Evolutionary conservation across 2,797 vertebrate genomes (phyloP), one percentile per base, ranked within the genome.

Genomic region (Mus caroli): DNA sequence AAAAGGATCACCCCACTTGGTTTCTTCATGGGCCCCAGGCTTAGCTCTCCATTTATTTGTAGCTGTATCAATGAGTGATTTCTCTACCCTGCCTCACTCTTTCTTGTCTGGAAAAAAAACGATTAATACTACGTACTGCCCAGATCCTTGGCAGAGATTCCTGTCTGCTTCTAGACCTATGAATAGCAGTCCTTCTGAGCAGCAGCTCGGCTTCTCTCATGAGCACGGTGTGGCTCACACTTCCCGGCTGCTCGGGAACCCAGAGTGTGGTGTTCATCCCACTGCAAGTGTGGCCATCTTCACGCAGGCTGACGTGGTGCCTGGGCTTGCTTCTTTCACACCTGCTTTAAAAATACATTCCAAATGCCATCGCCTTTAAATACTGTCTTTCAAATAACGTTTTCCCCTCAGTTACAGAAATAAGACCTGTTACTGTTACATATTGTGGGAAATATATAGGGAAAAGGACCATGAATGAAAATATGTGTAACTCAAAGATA

Each of bases 121-220:
- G 92, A 95, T 92, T 83, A 91, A 94, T 95, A 92, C 46, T 92
- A 80, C n/a, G 87, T 56, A 73, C 79, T 84, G 75, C 79, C 91
- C 96, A 90, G 97, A 96, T 82, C 93, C 96, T 94, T 97, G 96
- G 97, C 96, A 96, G 94, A 90, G 82, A 94, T 43, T 87, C 93
- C 94, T 83, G 96, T 98, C 96, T 97, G 97, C 95, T 80, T 90
- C 73, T 13, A 46, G 92, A 64, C 90, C 97, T 97, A 97, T 97
- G 97, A 97, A 97, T 97, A 98, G 94, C 96, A 86, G 62, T 56
- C 75, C 82, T 90, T 92, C 88, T 37, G 93, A 97, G 97, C 95
- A 92, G 88, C 64, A 92, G 96, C 93, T 85, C 85, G 34, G 50
- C 56, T 90, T 90, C 77, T 17, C 8, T 73, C 67, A 1, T 4